phyloP scores from a whole-genome alignment of 2,888 invertebrate species.

The Tipula vernalis region DNA sequence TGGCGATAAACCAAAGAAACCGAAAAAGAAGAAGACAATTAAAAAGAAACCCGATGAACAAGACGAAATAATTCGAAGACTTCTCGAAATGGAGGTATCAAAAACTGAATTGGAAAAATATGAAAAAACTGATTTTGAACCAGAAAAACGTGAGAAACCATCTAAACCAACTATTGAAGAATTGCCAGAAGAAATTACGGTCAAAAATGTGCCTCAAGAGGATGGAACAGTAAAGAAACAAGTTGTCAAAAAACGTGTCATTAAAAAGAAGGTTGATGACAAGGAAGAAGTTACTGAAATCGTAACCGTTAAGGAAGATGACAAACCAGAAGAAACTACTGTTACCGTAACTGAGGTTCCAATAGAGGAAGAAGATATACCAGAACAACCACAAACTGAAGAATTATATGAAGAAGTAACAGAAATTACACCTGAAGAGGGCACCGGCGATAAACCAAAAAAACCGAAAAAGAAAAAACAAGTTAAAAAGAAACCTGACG shows the following conservation, averaged over 20 bases:
- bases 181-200: conserved; percentile 31
- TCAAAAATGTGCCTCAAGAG: conserved; percentile 22
- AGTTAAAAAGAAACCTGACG: conserved; percentile 26
- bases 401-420: conserved; percentile 26
- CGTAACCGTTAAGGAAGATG: conserved; percentile 30
- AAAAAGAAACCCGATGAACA: conserved; percentile 27
- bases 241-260: conserved; percentile 24
- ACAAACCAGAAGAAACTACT: conserved; percentile 27
- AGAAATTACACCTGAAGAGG: conserved; percentile 18
- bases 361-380: conserved; percentile 20
- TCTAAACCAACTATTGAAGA: conserved; percentile 21
- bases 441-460: conserved; percentile 21
- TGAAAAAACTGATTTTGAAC: conserved; percentile 26
- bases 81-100: conserved; percentile 24
- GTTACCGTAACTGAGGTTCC: conserved; percentile 23
- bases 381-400: conserved; percentile 21
- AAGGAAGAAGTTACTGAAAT: conserved; percentile 35
- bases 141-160: conserved; percentile 24
- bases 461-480: conserved; percentile 26
- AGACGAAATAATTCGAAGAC: conserved; percentile 24
- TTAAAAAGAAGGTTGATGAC: conserved; percentile 28
- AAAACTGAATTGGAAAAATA: conserved; percentile 26
- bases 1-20: conserved; percentile 14
- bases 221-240: conserved; percentile 10
- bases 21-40: conserved; percentile 23